Conservation (phyloP, 1,140 invertebrate species). For the Sitodiplosis mosellana region DNA sequence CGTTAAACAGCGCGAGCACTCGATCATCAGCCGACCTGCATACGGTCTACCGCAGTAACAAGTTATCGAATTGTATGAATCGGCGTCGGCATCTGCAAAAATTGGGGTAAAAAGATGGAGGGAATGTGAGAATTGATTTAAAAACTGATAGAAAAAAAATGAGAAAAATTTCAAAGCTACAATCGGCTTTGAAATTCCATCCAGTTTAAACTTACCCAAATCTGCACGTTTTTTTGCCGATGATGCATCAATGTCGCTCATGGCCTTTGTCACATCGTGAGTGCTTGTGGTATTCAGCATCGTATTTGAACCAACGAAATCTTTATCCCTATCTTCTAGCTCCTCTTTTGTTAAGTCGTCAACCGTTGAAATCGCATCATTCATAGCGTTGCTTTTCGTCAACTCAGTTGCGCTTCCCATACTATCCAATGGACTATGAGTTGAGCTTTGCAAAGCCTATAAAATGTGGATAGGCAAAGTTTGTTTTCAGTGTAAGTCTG, state of each 20-base stretch:
- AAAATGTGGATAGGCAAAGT: no score
- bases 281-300: not conserved
- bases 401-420: no score
- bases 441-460: no score
- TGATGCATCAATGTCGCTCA: not conserved
- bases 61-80: constrained; percentile 32
- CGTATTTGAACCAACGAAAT: not conserved
- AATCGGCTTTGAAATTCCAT: no score
- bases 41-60: constrained; percentile 42
- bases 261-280: not conserved
- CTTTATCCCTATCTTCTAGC: no score
- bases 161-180: no score
- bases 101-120: constrained; percentile 2
- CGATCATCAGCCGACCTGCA: constrained; percentile 40
- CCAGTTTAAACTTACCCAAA: not conserved
- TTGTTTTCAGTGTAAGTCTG: no score
- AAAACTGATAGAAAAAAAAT: no score
- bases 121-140: not conserved
- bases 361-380: no score
- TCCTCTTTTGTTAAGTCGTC: no score
- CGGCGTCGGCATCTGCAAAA: constrained; percentile 21
- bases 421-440: no score
- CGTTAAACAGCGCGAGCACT: constrained; percentile 35
- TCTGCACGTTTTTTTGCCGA: not conserved
- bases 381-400: no score